These are phyloP conservation scores for Zaprionus nigranus DNA, from an alignment of 1,140 invertebrate genomes.

Conservation along the genomic window DNA sequence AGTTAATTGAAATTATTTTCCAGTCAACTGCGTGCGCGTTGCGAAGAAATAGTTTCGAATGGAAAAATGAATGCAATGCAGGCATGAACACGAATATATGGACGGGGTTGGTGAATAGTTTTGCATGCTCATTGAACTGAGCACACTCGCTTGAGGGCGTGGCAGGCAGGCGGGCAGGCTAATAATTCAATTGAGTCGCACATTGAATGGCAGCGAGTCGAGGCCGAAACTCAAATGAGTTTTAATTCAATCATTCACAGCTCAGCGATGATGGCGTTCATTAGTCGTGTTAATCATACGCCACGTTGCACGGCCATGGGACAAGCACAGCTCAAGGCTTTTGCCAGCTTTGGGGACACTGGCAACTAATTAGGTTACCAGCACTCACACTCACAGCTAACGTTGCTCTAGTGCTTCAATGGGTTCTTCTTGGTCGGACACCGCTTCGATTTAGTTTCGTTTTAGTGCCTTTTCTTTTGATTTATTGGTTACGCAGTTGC, in stretches of 20 bases:
- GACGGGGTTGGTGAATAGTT: conserved; percentile 56
- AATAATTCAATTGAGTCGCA: conserved; percentile 66
- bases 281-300: conserved; percentile 81
- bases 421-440: conserved; percentile 9
- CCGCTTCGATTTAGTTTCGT: conserved; percentile 11
- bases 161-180: conserved; percentile 10
- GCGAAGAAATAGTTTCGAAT: conserved; percentile 25
- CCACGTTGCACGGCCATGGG: conserved; percentile 65
- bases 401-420: conserved; percentile 44
- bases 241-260: conserved; percentile 81
- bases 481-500: conserved; percentile 56
- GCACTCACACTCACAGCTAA: conserved; percentile 4
- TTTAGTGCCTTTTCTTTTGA: conserved; percentile 61
- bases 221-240: conserved; percentile 42
- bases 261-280: conserved; percentile 61
- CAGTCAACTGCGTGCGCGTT: conserved; percentile 46
- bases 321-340: neutral
- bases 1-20: conserved; percentile 73
- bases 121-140: conserved; percentile 57
- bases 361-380: conserved; percentile 62
- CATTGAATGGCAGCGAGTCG: conserved; percentile 26
- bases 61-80: conserved; percentile 33
- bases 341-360: neutral
- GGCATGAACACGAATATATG: conserved; percentile 8
- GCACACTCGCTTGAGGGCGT: conserved; percentile 4